A percentile compares a stretch with the other conserved stretches of the same genome.
Evolutionary conservation across 2,888 invertebrate genomes (phyloP).

Genomic region (Didymodactylos carnosus): DNA sequence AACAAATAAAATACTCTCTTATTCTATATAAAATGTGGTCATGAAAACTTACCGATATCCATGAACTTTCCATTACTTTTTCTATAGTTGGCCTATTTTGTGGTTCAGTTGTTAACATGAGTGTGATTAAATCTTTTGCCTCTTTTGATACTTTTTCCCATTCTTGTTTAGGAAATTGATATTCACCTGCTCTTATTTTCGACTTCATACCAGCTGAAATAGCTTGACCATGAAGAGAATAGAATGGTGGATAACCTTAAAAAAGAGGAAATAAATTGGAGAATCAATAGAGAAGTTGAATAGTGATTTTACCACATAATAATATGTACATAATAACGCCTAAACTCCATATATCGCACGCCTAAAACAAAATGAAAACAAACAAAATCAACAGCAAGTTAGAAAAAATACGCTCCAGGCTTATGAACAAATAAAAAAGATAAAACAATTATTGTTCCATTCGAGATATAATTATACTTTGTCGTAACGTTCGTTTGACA

Average conservation of each 20-base stretch:
- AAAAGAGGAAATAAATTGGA: conserved; percentile 46
- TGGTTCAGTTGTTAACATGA: conserved; percentile 8
- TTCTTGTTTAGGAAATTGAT: conserved; percentile 64
- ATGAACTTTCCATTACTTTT: conserved; percentile 1
- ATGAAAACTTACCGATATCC: neutral
- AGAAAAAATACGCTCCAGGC: too few species aligned
- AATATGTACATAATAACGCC: conserved; percentile 98
- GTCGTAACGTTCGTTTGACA: conserved; percentile 91
- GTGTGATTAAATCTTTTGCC: conserved; percentile 9
- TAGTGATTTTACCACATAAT: too few species aligned
- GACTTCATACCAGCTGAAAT: conserved; percentile 99
- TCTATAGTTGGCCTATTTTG: conserved; percentile 4
- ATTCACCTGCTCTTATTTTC: conserved; percentile 78
- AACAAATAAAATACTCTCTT: too few species aligned
- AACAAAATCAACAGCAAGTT: too few species aligned
- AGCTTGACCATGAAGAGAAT: conserved; percentile 84
- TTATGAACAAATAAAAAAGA: too few species aligned
- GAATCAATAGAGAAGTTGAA: neutral
- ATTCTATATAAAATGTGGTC: too few species aligned
- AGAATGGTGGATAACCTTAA: conserved; percentile 67
- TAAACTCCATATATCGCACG: conserved; percentile 95
- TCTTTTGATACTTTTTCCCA: conserved; percentile 49
- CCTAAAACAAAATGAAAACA: conserved; percentile 90
- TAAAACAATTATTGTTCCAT: too few species aligned
- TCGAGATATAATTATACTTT: neutral